Evolutionary conservation across 2,888 invertebrate species (phyloP), one percentile per base, ranked within the genome.

Genomic region (Protophormia terraenovae): DNA sequence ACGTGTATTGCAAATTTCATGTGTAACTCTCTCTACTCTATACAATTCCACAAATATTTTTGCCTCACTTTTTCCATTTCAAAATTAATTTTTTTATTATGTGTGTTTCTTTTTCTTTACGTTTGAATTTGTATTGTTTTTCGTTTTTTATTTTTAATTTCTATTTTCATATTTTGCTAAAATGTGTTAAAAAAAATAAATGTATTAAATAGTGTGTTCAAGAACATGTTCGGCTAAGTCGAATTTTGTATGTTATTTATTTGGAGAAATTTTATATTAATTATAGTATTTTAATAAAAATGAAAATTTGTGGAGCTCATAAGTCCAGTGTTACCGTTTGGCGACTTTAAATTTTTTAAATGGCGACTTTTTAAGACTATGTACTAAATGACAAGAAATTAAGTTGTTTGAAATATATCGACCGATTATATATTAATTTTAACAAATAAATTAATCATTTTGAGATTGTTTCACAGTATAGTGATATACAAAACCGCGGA

Each of bases 161-260:
- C 29, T 53, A 67, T 78, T 78, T 69, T 78, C 50, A 78, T 83
- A 83, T 83, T 83, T 84, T 84, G 84, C 84, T 66, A 58, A 32
- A 29, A 72, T 64, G 62, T 10, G 24, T 32, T 5, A 50, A 32
- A 64, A 22, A 45, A 60, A 10, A 55, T 12, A 19, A 27, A 76
- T 55, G 67, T 8, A 24, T 38, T 12, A 32, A 14, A 3, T 27
- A 22, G 24, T 35, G 35, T 41, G 38, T 24, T 38, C 0, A 12
- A 14, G 3, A n/a, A n/a, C n/a, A n/a, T 47, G 8, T 72, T 72
- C 29, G 45, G 41, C 64, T 3, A 19, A 62, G 69, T 7, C 35
- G 55, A 62, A 27, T 50, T 27, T 14, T 58, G 35, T 75, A 24
- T 75, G 67, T 47, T 19, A 1, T 47, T 47, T 19, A 47, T 16